These are phyloP conservation scores for Nomada fucata DNA, from an alignment of 2,888 invertebrate species.

Conservation along the genomic window DNA sequence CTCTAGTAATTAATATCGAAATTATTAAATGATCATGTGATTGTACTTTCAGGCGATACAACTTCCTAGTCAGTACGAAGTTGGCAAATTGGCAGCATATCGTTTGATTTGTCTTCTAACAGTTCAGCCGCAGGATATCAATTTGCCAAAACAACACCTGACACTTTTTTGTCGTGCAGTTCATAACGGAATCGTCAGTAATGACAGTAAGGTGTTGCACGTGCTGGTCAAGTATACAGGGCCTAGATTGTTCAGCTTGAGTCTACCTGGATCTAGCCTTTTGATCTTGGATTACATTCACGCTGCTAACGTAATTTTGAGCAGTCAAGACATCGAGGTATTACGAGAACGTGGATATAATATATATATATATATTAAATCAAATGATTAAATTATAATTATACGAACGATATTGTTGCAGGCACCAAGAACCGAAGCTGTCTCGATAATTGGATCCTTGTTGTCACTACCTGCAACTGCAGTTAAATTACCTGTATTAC, in stretches of 20 bases:
- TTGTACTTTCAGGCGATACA: constrained; percentile 85
- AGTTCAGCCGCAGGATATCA: constrained; percentile 92
- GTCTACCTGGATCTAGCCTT: constrained; percentile 94
- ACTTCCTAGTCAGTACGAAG: constrained; percentile 86
- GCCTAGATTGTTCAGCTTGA: constrained; percentile 93
- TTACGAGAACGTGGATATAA: background rate
- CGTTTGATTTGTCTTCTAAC: constrained; percentile 92
- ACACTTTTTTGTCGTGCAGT: constrained; percentile 94
- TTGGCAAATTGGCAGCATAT: constrained; percentile 94
- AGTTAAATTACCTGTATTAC: constrained; percentile 88
- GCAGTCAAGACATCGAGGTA: constrained; percentile 90
- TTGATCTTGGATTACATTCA: constrained; percentile 95
- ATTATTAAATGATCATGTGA: background rate
- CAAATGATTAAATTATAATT: background rate
- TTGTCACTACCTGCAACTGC: constrained; percentile 91
- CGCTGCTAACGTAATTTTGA: constrained; percentile 94
- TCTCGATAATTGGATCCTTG: constrained; percentile 94
- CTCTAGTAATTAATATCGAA: background rate
- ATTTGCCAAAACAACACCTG: constrained; percentile 85
- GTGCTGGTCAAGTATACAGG: constrained; percentile 87
- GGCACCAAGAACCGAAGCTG: constrained; percentile 95
- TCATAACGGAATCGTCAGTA: constrained; percentile 88
- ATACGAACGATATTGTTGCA: constrained; percentile 76
- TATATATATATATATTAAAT: background rate
- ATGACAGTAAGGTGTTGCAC: constrained; percentile 83